These are phyloP conservation scores for Bombyx huttoni DNA, from an alignment of 2,888 invertebrate genomes.

Conservation along the genomic window DNA sequence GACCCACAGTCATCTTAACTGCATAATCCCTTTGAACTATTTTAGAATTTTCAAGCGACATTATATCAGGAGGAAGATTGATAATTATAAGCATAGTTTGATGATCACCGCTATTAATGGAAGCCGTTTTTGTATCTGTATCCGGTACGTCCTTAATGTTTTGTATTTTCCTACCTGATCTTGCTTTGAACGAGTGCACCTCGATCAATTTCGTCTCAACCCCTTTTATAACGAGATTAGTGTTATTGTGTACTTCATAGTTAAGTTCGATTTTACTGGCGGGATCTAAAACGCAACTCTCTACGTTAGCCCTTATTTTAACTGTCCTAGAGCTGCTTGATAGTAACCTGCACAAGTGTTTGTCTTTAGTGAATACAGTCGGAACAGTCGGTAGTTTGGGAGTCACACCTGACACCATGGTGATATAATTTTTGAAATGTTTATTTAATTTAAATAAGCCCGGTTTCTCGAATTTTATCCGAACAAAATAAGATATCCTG, in stretches of 20 bases:
- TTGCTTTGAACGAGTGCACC: slow-evolving; percentile 13
- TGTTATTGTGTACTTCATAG: slow-evolving; percentile 23
- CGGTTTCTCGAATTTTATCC: slow-evolving; percentile 24
- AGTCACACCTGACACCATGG: slow-evolving; percentile 17
- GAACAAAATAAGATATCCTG: slow-evolving; percentile 22
- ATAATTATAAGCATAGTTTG: slow-evolving; percentile 11
- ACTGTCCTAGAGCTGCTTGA: slow-evolving; percentile 17
- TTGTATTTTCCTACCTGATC: slow-evolving; percentile 8
- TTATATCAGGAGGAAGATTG: slow-evolving; percentile 11
- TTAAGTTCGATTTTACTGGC: slow-evolving; percentile 19
- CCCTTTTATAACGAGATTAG: slow-evolving; percentile 17
- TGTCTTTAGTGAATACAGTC: slow-evolving; percentile 18
- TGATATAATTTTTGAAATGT: slow-evolving; percentile 22
- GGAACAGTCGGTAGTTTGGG: slow-evolving; percentile 18
- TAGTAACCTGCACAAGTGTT: slow-evolving; percentile 21
- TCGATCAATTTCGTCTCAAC: slow-evolving; percentile 20
- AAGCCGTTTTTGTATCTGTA: slow-evolving; percentile 16
- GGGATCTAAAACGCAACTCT: slow-evolving; percentile 16
- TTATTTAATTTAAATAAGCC: slow-evolving; percentile 21
- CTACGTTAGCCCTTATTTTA: slow-evolving; percentile 19
- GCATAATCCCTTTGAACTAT: slow-evolving; percentile 20
- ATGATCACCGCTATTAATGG: slow-evolving; percentile 12
- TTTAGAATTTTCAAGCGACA: slow-evolving; percentile 20
- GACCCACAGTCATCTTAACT: slow-evolving; percentile 14
- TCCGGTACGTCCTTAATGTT: slow-evolving; percentile 9